These are phyloP conservation scores for Acanthopagrus latus DNA, from an alignment of 2,797 vertebrate species.

Conservation along the genomic window DNA sequence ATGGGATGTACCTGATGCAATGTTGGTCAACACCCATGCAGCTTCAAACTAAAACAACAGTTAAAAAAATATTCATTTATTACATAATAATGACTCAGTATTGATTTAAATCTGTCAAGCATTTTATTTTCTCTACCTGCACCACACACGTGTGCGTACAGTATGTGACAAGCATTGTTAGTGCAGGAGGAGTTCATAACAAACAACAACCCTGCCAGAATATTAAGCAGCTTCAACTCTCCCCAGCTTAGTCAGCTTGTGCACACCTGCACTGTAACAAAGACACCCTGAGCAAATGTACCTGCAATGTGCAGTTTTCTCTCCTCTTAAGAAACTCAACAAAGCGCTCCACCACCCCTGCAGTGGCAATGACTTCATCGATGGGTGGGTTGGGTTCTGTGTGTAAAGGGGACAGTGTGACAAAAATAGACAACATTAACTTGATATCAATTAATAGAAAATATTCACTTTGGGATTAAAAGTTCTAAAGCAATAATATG, in stretches of 20 bases:
- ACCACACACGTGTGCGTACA: background rate
- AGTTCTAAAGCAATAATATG: background rate
- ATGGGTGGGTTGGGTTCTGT: constrained; percentile 98
- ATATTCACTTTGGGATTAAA: background rate
- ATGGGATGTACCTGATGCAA: constrained; percentile 96
- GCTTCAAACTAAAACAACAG: constrained; percentile 91
- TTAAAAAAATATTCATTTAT: constrained; percentile 3
- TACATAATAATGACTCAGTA: background rate
- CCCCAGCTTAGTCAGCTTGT: background rate
- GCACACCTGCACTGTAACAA: background rate
- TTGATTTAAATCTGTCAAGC: background rate
- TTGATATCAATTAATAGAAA: background rate
- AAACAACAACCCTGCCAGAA: background rate
- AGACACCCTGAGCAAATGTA: constrained; percentile 69
- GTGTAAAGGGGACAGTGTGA: background rate
- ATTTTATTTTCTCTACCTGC: background rate
- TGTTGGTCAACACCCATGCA: constrained; percentile 98
- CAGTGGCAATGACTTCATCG: constrained; percentile 96
- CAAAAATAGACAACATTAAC: background rate
- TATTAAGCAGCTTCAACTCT: background rate
- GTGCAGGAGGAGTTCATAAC: background rate
- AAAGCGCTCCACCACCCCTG: constrained; percentile 95
- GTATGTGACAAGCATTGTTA: background rate
- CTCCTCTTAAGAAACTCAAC: constrained; percentile 96
- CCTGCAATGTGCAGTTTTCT: constrained; percentile 97